These are phyloP conservation scores for Peribatodes rhomboidaria DNA, from an alignment of 2,888 invertebrate species.

Conservation along the genomic window DNA sequence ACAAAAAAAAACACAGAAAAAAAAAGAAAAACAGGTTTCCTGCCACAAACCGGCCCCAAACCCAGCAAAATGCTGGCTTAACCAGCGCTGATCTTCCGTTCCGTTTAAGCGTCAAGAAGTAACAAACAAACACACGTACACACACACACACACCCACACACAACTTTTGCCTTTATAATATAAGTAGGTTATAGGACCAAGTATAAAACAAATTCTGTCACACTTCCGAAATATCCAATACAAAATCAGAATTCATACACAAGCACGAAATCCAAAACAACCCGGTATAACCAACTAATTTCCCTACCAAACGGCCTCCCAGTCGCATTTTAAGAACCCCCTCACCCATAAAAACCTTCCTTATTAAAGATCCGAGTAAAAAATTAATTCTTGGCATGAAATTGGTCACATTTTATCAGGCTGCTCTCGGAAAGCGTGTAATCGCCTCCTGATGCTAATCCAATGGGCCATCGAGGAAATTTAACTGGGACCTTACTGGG, in stretches of 20 bases:
- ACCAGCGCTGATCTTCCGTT: no score
- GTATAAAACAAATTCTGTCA: no score
- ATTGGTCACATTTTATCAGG: slow-evolving; percentile 65
- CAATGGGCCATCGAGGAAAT: slow-evolving; percentile 75
- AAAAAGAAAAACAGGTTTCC: no score
- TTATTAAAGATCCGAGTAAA: slow-evolving; percentile 45
- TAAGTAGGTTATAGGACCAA: no score
- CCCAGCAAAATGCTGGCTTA: no score
- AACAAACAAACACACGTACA: no score
- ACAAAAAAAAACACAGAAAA: no score
- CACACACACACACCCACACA: no score
- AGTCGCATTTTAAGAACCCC: slow-evolving; percentile 26
- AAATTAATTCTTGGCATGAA: slow-evolving; percentile 48
- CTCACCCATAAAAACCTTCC: slow-evolving; percentile 25
- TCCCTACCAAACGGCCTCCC: slow-evolving; percentile 25
- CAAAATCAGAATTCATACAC: neutral
- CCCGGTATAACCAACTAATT: slow-evolving; percentile 12
- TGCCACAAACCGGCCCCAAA: no score
- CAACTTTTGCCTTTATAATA: no score
- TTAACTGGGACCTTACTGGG: slow-evolving; percentile 70
- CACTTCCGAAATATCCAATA: neutral
- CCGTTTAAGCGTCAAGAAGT: no score
- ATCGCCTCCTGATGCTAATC: slow-evolving; percentile 79
- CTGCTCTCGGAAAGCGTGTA: slow-evolving; percentile 62
- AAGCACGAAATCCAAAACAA: slow-evolving; percentile 9